Conservation (phyloP, 1,140 invertebrate species). For the Procambarus clarkii region DNA sequence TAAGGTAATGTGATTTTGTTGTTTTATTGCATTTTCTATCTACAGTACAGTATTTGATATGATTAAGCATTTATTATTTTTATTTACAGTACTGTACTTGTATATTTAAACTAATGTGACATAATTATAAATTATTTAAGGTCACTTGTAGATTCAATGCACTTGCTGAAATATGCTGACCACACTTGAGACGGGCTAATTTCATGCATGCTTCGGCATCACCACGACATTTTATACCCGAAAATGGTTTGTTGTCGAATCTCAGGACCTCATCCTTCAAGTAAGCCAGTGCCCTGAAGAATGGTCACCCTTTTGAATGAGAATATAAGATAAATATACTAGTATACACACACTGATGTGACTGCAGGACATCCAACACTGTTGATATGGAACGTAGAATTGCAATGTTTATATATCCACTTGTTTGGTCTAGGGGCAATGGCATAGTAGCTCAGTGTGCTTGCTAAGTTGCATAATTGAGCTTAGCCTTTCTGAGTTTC, state of each 20-base stretch:
- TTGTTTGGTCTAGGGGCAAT: neutral
- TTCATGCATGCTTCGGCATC: conserved; percentile 14
- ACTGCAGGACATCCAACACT: neutral
- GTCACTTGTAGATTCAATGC: too few relatives aligned
- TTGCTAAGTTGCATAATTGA: neutral
- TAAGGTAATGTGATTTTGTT: too few relatives aligned
- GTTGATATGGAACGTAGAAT: neutral
- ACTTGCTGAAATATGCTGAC: neutral
- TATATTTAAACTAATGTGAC: too few relatives aligned
- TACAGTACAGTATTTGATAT: too few relatives aligned
- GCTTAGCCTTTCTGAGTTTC: neutral
- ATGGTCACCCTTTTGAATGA: neutral
- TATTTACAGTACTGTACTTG: too few relatives aligned
- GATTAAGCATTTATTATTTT: too few relatives aligned
- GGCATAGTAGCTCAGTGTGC: neutral
- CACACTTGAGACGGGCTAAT: neutral
- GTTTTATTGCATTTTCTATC: too few relatives aligned
- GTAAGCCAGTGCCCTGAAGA: conserved; percentile 78
- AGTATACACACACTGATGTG: neutral
- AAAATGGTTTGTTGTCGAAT: neutral
- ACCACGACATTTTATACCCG: neutral
- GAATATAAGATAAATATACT: conserved; percentile 83
- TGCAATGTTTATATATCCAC: neutral
- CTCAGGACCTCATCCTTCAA: conserved; percentile 73
- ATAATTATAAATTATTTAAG: too few relatives aligned